These are phyloP conservation scores for Caenorhabditis uteleia DNA, from an alignment of 2,888 invertebrate genomes.

Conservation along the genomic window DNA sequence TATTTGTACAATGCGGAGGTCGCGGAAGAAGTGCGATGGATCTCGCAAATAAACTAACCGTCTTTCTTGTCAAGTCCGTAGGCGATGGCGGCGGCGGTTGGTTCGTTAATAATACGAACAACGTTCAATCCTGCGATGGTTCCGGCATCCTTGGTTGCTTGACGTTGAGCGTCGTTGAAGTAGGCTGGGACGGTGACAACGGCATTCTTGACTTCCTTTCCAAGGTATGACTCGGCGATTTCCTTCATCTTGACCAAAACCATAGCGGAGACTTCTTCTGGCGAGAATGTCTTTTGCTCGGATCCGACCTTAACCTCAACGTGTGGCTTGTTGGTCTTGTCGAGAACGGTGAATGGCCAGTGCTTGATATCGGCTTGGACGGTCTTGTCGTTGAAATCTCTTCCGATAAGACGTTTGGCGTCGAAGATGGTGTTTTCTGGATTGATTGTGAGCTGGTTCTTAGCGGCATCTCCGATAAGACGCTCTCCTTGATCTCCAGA, in stretches of 20 bases:
- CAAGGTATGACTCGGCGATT: conserved; percentile 68
- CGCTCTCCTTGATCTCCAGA: conserved; percentile 66
- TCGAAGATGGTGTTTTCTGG: conserved; percentile 99
- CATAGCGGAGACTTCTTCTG: conserved; percentile 99
- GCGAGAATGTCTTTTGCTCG: conserved; percentile 85
- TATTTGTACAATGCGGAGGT: conserved; percentile 32
- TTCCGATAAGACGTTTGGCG: conserved; percentile 95
- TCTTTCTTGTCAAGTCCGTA: conserved; percentile 70
- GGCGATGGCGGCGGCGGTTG: conserved; percentile 70
- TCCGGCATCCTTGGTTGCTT: conserved; percentile 84
- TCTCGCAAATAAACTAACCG: conserved; percentile 47
- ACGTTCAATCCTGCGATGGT: conserved; percentile 81
- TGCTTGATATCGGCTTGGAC: conserved; percentile 95
- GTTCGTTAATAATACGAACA: conserved; percentile 85
- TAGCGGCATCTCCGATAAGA: conserved; percentile 90
- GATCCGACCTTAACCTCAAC: conserved; percentile 85
- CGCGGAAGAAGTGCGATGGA: conserved; percentile 10
- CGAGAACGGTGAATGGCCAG: conserved; percentile 94
- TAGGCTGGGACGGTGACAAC: conserved; percentile 96
- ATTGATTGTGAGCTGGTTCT: conserved; percentile 97
- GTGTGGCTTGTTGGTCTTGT: conserved; percentile 90
- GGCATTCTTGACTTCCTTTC: conserved; percentile 83
- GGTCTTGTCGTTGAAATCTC: conserved; percentile 87
- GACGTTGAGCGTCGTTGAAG: conserved; percentile 99
- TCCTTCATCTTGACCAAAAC: conserved; percentile 74